Conservation (phyloP, 2,888 invertebrate genomes). For the Pantelozetes paolii region DNA sequence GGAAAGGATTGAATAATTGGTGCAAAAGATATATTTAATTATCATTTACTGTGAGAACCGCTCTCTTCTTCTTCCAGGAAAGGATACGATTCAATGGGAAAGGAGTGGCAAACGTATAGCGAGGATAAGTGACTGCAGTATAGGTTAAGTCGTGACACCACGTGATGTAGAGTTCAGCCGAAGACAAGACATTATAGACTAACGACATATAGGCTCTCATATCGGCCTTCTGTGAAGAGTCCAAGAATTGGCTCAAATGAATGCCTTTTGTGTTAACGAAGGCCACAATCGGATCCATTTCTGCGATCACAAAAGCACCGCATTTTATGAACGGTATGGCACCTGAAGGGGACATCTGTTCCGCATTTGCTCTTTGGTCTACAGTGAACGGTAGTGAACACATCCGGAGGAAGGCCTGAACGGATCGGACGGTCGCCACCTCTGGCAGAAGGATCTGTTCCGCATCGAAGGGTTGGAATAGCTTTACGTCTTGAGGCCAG, state of each 20-base stretch:
- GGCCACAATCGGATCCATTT: slow-evolving; percentile 83
- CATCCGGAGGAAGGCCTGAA: slow-evolving; percentile 90
- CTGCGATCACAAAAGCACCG: slow-evolving; percentile 80
- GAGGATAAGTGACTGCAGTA: slow-evolving; percentile 71
- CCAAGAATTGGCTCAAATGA: slow-evolving; percentile 66
- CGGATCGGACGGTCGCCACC: slow-evolving; percentile 73
- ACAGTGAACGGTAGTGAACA: slow-evolving; percentile 76
- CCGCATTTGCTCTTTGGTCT: slow-evolving; percentile 81
- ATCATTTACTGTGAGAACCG: slow-evolving; percentile 56
- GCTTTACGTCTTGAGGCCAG: slow-evolving; percentile 79
- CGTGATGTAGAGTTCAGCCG: slow-evolving; percentile 85
- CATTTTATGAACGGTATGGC: slow-evolving; percentile 85
- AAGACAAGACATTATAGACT: slow-evolving; percentile 76
- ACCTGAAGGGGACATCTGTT: slow-evolving; percentile 89
- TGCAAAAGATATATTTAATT: not conserved
- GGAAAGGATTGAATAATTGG: not conserved
- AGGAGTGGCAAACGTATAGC: slow-evolving; percentile 84
- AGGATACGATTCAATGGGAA: slow-evolving; percentile 84
- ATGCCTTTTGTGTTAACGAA: slow-evolving; percentile 81
- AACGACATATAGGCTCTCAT: slow-evolving; percentile 89
- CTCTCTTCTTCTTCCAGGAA: slow-evolving; percentile 67
- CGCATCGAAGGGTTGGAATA: slow-evolving; percentile 84
- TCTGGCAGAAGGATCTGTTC: slow-evolving; percentile 91
- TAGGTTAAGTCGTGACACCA: slow-evolving; percentile 79
- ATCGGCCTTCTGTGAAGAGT: slow-evolving; percentile 74